Evolutionary conservation across 2,113 vertebrate genomes (phyloP), one percentile per base, ranked within the genome.

Genomic region (Sander lucioperca): DNA sequence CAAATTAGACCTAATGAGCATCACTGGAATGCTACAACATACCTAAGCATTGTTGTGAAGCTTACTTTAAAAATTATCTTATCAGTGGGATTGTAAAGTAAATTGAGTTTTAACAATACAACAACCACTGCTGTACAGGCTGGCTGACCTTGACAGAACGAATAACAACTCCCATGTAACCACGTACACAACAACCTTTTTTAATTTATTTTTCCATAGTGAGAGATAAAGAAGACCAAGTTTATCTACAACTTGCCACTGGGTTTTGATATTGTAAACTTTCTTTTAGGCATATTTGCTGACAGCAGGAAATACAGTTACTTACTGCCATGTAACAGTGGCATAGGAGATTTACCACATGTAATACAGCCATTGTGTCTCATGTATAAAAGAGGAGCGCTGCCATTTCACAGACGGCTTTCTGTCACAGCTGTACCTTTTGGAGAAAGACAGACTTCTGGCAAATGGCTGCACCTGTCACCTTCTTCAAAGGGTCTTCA

Each of bases 401-500:
- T 70, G 59, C 86, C 82, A 78, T 79, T 84, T 74, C 79, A 72
- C 67, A 47, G 85, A 84, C 75, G 58, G 59, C 68, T 77, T 91
- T 64, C 68, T 86, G 83, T 90, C 89, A 90, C 68, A 70, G 56
- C 63, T 43, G 23, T 87, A 75, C 79, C 62, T 90, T 80, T 63
- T 57, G 30, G 45, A 90, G 88, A 85, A 73, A 80, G 90, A 89
- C 81, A 88, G 85, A 87, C 84, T 91, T 88, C 79, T 83, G 88
- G 77, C 61, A 25, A 84, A 83, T 79, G 80, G 64, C 86, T 80
- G 80, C 82, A 82, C 83, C 86, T 93, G 89, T 91, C 88, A 78
- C 75, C 67, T 69, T 74, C 65, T 89, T 93, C 87, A 93, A 91
- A 92, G 90, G 83, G 64, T 88, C 88, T 91, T 43, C 48, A 9